Evolutionary conservation across 2,888 invertebrate genomes (phyloP).

Genomic region (Dolichopus griseipennis): DNA sequence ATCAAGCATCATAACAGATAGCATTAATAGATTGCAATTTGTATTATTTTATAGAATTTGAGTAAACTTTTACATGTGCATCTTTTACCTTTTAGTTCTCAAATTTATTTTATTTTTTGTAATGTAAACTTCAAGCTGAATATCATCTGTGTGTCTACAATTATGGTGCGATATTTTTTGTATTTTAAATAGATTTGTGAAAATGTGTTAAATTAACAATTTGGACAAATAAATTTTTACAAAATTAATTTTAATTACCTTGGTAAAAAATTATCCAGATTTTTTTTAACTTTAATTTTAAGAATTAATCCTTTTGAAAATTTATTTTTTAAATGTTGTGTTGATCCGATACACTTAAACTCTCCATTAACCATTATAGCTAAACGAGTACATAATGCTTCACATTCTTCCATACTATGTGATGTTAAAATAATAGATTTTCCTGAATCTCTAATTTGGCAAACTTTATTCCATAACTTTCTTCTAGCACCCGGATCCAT

Average conservation of each 20-base stretch:
- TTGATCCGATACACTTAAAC: conserved; percentile 59
- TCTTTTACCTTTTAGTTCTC: background rate
- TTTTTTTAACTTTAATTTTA: conserved; percentile 38
- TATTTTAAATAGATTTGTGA: too few relatives aligned
- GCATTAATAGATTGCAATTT: too few relatives aligned
- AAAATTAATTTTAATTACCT: background rate
- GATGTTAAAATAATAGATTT: conserved; percentile 73
- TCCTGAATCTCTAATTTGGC: conserved; percentile 58
- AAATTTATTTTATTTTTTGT: background rate
- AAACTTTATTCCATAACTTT: conserved; percentile 69
- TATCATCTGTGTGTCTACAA: background rate
- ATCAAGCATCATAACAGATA: too few relatives aligned
- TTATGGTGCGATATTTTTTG: background rate
- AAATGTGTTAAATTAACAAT: too few relatives aligned
- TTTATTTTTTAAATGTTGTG: conserved; percentile 68
- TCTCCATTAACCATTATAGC: conserved; percentile 68
- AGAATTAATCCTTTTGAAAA: conserved; percentile 47
- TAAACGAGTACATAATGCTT: conserved; percentile 62
- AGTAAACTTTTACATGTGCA: too few relatives aligned
- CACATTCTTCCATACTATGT: conserved; percentile 81
- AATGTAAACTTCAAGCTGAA: background rate
- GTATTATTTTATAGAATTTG: too few relatives aligned
- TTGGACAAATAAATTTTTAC: too few relatives aligned
- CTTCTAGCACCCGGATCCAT: conserved; percentile 50
- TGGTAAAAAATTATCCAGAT: background rate